Conservation (phyloP, 2,797 vertebrate species). For the Antennarius maculatus region DNA sequence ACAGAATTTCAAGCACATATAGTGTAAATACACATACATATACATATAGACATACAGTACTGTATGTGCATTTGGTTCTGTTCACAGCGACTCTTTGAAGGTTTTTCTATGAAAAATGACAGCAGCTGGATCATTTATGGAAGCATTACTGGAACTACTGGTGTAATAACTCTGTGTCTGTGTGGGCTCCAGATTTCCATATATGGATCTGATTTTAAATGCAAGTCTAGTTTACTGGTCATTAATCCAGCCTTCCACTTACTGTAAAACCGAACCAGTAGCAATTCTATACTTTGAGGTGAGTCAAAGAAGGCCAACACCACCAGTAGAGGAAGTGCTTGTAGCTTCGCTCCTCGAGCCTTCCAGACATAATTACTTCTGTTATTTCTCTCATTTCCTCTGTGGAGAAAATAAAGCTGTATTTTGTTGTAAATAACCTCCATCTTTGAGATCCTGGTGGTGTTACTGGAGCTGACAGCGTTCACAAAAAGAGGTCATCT, state of each 20-base stretch:
- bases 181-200: slow-evolving; percentile 24
- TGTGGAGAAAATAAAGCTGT: too few relatives aligned
- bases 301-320: too few relatives aligned
- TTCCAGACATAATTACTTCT: too few relatives aligned
- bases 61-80: slow-evolving; percentile 46
- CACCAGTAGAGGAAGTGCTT: too few relatives aligned
- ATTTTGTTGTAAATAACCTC: too few relatives aligned
- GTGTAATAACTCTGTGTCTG: slow-evolving; percentile 20
- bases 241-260: slow-evolving; percentile 6
- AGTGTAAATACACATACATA: background rate
- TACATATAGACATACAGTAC: slow-evolving; percentile 16
- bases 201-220: slow-evolving; percentile 28
- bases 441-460: too few relatives aligned
- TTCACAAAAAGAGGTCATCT: too few relatives aligned
- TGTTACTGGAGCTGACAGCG: too few relatives aligned
- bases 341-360: too few relatives aligned
- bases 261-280: too few relatives aligned
- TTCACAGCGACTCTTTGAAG: slow-evolving; percentile 58
- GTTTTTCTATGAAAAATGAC: slow-evolving; percentile 48
- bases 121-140: slow-evolving; percentile 51
- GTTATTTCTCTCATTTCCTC: too few relatives aligned
- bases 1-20: slow-evolving; percentile 30
- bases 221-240: slow-evolving; percentile 1
- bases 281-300: too few relatives aligned
- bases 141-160: slow-evolving; percentile 35